A percentile compares a stretch with the other conserved stretches of the same genome.
phyloP scores from a whole-genome alignment of 2,888 invertebrate species.

The Hemicrepidius hirtus region DNA sequence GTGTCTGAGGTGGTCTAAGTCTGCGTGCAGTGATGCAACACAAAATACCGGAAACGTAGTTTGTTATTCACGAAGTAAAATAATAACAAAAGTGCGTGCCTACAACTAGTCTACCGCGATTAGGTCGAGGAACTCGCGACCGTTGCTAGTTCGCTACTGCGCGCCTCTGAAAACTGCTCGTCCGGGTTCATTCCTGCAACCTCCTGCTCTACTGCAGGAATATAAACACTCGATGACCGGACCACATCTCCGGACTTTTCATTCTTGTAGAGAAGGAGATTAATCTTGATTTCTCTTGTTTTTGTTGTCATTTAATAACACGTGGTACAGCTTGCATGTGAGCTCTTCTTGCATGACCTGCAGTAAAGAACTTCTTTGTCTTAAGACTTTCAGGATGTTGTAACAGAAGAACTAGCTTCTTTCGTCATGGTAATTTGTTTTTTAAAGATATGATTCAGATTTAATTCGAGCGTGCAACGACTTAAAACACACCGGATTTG shows the following conservation, averaged over 20 bases:
- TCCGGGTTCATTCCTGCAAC: conserved; percentile 46
- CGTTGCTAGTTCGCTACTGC: conserved; percentile 49
- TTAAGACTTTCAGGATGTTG: too few relatives aligned
- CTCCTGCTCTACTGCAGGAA: conserved; percentile 44
- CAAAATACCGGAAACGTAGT: conserved; percentile 55
- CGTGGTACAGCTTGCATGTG: neutral
- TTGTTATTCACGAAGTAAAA: conserved; percentile 40
- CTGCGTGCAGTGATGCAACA: conserved; percentile 49
- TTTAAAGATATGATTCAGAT: too few relatives aligned
- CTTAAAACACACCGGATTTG: too few relatives aligned
- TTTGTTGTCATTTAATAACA: neutral
- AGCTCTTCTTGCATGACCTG: neutral
- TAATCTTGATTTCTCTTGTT: neutral
- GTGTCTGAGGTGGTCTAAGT: conserved; percentile 38
- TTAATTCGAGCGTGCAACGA: too few relatives aligned
- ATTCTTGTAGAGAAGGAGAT: neutral
- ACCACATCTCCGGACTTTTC: conserved; percentile 32
- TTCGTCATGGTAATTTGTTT: too few relatives aligned
- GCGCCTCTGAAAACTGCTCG: conserved; percentile 34
- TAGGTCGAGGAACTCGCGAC: conserved; percentile 60
- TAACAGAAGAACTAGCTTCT: too few relatives aligned
- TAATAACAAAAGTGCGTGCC: conserved; percentile 57
- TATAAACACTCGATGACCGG: conserved; percentile 37
- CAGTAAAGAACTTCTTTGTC: neutral
- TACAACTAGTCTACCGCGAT: conserved; percentile 58